These are phyloP conservation scores for Callitettix versicolor DNA, from an alignment of 1,140 invertebrate species.

Conservation along the genomic window DNA sequence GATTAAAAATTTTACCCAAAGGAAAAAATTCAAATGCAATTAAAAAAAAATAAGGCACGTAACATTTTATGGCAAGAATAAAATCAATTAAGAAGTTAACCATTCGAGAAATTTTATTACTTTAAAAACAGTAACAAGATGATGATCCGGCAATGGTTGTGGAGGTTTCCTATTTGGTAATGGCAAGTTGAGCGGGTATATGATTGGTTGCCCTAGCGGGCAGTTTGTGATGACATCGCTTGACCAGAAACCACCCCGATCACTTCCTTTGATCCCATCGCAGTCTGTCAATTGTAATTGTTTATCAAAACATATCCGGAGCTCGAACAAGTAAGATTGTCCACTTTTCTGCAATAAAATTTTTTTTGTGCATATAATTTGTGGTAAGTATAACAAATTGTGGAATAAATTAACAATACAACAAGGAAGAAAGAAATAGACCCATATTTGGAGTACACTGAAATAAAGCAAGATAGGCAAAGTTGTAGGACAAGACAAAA, in stretches of 20 bases:
- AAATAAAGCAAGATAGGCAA: no score
- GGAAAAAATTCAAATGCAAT: no score
- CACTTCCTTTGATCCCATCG: slow-evolving; percentile 13
- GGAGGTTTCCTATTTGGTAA: background rate
- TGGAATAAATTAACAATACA: no score
- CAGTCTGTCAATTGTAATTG: slow-evolving; percentile 14
- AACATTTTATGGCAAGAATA: background rate
- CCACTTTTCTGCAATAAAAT: slow-evolving; percentile 18
- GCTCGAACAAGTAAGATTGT: slow-evolving; percentile 14
- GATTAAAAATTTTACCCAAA: no score
- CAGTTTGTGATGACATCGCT: slow-evolving; percentile 8
- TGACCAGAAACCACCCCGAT: background rate
- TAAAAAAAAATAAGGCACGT: no score
- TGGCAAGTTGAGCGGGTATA: slow-evolving; percentile 12
- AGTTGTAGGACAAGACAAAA: no score
- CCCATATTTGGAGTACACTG: no score
- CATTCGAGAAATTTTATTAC: slow-evolving; percentile 5
- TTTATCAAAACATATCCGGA: slow-evolving; percentile 22
- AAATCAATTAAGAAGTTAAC: background rate
- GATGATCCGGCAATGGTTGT: background rate
- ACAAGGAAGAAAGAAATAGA: no score
- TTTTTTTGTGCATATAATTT: no score
- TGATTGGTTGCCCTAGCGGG: slow-evolving; percentile 9
- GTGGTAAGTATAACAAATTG: no score
- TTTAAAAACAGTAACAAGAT: background rate